Conservation (phyloP, 2,888 invertebrate genomes). For the Cheilosia grossa region DNA sequence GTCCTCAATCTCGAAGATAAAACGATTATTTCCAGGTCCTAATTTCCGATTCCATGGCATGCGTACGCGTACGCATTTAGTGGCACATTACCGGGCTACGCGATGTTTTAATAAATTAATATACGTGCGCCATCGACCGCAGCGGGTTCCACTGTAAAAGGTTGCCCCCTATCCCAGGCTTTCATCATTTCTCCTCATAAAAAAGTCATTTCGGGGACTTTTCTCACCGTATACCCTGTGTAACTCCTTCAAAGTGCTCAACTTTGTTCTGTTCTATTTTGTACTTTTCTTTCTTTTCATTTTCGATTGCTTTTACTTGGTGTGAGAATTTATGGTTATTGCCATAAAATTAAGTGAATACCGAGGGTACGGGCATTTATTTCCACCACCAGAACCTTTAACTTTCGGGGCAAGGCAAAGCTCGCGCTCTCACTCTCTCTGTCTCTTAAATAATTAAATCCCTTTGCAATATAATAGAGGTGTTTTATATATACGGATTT, state of each 20-base stretch:
- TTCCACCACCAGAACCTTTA: slow-evolving; percentile 50
- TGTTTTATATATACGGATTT: slow-evolving; percentile 50
- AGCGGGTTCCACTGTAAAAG: slow-evolving; percentile 13
- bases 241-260: slow-evolving; percentile 41
- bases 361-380: slow-evolving; percentile 51
- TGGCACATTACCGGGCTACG: slow-evolving; percentile 46
- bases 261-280: not conserved
- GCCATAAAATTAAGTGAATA: slow-evolving; percentile 73
- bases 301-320: slow-evolving; percentile 25
- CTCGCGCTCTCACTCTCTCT: not conserved
- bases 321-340: slow-evolving; percentile 68
- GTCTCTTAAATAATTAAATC: slow-evolving; percentile 73
- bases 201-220: slow-evolving; percentile 51
- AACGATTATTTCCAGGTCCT: slow-evolving; percentile 9
- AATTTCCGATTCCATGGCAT: slow-evolving; percentile 31
- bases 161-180: not conserved
- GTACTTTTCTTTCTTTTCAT: not conserved
- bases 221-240: slow-evolving; percentile 1
- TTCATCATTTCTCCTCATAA: slow-evolving; percentile 52
- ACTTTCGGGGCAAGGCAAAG: slow-evolving; percentile 9
- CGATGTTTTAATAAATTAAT: slow-evolving; percentile 56
- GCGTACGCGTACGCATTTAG: slow-evolving; percentile 57
- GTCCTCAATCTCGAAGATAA: not conserved
- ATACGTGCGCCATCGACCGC: slow-evolving; percentile 43
- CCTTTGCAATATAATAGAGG: slow-evolving; percentile 68